A percentile compares a stretch with the other conserved stretches of the same genome.
These are phyloP conservation scores for Pampusana beccarii DNA, from an alignment of 2,113 vertebrate species.

Conservation along the genomic window DNA sequence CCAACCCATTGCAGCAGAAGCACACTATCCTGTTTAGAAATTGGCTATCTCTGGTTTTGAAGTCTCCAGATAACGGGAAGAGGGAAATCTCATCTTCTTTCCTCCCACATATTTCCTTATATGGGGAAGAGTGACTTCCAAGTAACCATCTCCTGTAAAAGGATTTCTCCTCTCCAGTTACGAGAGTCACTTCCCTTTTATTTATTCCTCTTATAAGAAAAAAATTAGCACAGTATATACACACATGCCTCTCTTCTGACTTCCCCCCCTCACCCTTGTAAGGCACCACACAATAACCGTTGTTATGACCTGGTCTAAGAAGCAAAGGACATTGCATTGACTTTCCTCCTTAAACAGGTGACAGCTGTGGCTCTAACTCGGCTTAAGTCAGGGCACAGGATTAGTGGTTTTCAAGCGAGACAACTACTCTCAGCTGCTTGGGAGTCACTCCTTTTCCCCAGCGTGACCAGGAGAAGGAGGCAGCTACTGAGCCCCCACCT, in stretches of 20 bases:
- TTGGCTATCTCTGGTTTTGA: background rate
- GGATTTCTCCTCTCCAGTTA: background rate
- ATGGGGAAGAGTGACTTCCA: background rate
- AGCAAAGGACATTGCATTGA: background rate
- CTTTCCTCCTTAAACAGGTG: background rate
- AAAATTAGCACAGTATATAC: background rate
- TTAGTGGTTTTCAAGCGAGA: background rate
- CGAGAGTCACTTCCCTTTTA: background rate
- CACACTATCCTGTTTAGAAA: background rate
- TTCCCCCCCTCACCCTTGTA: background rate
- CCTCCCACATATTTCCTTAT: background rate
- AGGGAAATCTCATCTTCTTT: background rate
- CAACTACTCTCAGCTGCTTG: background rate
- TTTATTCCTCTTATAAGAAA: background rate
- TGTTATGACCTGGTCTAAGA: background rate
- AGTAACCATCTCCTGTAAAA: background rate
- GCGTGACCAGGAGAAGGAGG: background rate
- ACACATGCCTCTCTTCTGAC: background rate
- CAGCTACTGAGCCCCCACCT: background rate
- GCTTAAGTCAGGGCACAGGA: conserved; percentile 7
- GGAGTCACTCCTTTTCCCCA: background rate
- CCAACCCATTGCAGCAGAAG: fast-evolving
- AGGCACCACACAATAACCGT: background rate
- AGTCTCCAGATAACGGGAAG: background rate
- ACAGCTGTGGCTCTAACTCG: conserved; percentile 30